Conservation (phyloP, 92 coral and sea anemone genomes). For the Epizoanthus rinbou region DNA sequence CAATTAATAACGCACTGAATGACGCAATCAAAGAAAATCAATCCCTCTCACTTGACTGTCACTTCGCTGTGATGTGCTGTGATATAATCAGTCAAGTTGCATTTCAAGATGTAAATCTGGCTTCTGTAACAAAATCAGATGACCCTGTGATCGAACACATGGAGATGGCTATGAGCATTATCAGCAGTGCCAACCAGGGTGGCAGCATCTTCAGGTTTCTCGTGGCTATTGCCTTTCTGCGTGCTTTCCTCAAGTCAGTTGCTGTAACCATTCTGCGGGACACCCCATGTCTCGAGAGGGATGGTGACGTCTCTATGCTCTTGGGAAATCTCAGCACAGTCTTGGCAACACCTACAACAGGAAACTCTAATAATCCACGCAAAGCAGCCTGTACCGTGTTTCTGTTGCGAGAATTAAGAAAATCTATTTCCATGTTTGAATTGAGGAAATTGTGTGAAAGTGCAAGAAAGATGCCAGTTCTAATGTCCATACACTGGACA, state of each 20-base stretch:
- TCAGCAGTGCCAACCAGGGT: conserved; percentile 37
- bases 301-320: conserved; percentile 61
- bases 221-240: conserved; percentile 78
- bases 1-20: conserved; percentile 57
- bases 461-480: conserved; percentile 56
- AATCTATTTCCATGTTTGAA: conserved; percentile 64
- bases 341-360: conserved; percentile 35
- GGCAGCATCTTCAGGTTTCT: conserved; percentile 58
- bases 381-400: conserved; percentile 44
- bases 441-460: conserved; percentile 60
- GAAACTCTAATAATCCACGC: conserved; percentile 23
- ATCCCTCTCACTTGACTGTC: conserved; percentile 64
- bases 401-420: conserved; percentile 76
- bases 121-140: conserved; percentile 69
- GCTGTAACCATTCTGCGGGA: conserved; percentile 56
- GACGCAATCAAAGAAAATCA: conserved; percentile 5
- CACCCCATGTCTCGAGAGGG: conserved; percentile 37
- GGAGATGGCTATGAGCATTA: conserved; percentile 60
- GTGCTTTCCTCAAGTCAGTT: conserved; percentile 70
- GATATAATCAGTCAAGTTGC: conserved; percentile 85
- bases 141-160: conserved; percentile 59
- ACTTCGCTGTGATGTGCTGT: conserved; percentile 85
- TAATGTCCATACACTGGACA: conserved; percentile 53
- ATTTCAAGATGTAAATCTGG: conserved; percentile 57
- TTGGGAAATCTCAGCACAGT: conserved; percentile 60